Conservation (phyloP, 1,140 invertebrate genomes). For the Drosophila watanabei region DNA sequence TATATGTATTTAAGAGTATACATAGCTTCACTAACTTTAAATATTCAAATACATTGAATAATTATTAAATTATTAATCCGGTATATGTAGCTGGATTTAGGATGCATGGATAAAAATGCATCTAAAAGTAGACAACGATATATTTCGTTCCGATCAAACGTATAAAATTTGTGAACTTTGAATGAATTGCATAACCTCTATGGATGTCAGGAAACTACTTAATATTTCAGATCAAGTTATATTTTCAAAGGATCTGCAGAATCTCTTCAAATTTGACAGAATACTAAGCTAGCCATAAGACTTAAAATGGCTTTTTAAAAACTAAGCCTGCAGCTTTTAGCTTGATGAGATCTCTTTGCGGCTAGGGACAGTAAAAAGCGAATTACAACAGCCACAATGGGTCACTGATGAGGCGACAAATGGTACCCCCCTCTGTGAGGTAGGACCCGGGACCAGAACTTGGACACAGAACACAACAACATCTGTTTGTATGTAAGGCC, state of each 20-base stretch:
- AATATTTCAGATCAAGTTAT: neutral
- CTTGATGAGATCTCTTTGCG: neutral
- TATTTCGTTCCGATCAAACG: neutral
- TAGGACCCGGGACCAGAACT: slow-evolving; percentile 24
- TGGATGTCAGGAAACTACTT: neutral
- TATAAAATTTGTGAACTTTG: neutral
- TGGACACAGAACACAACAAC: slow-evolving; percentile 17
- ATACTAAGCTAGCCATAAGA: neutral
- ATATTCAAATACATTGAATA: too few relatives aligned
- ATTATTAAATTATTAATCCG: too few relatives aligned
- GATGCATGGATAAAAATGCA: too few relatives aligned
- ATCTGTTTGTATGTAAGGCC: neutral
- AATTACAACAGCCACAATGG: slow-evolving; percentile 32
- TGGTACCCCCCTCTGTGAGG: slow-evolving; percentile 24
- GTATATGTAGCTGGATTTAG: too few relatives aligned
- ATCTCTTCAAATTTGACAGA: neutral
- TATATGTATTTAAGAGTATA: neutral
- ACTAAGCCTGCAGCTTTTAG: neutral
- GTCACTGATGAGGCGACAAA: slow-evolving; percentile 20
- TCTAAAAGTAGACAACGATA: neutral
- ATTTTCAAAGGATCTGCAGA: neutral
- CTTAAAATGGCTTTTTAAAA: neutral
- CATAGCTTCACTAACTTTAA: neutral
- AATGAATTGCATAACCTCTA: neutral
- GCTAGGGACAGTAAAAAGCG: neutral